These are phyloP conservation scores for Busseola fusca DNA, from an alignment of 2,888 invertebrate genomes.

Conservation along the genomic window DNA sequence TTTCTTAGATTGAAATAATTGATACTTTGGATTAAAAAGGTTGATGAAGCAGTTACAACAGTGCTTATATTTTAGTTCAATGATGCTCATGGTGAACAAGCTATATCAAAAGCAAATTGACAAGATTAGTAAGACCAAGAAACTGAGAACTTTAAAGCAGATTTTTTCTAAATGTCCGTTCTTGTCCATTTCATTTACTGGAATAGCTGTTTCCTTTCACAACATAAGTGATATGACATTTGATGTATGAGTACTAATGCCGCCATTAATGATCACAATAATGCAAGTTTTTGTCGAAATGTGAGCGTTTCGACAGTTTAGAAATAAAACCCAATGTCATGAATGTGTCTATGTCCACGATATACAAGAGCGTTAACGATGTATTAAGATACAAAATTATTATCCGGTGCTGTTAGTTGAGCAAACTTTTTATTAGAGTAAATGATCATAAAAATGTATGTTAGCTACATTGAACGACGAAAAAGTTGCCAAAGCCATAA, in stretches of 20 bases:
- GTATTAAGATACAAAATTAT: conserved; percentile 10
- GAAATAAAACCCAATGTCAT: conserved; percentile 20
- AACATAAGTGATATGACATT: conserved; percentile 32
- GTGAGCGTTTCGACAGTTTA: conserved; percentile 25
- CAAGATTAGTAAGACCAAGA: neutral
- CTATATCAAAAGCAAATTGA: neutral
- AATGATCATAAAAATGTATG: conserved; percentile 10
- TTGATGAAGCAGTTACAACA: neutral
- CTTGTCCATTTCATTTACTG: conserved; percentile 11
- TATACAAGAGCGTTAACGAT: conserved; percentile 9
- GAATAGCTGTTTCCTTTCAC: conserved; percentile 15
- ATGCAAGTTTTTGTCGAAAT: conserved; percentile 39
- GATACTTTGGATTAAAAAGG: neutral
- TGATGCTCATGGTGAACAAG: neutral
- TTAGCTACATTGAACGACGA: neutral
- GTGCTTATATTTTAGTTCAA: neutral
- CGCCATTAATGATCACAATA: conserved; percentile 18
- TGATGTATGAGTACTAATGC: conserved; percentile 2
- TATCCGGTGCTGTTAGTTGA: neutral
- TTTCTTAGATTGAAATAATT: neutral
- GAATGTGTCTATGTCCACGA: conserved; percentile 17
- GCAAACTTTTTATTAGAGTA: conserved; percentile 20
- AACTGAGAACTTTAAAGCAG: neutral
- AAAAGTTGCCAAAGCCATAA: neutral
- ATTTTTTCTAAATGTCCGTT: neutral